Evolutionary conservation across 2,888 invertebrate species (phyloP), one percentile per base, ranked within the genome.

Genomic region (Ichneumoninae sp.): DNA sequence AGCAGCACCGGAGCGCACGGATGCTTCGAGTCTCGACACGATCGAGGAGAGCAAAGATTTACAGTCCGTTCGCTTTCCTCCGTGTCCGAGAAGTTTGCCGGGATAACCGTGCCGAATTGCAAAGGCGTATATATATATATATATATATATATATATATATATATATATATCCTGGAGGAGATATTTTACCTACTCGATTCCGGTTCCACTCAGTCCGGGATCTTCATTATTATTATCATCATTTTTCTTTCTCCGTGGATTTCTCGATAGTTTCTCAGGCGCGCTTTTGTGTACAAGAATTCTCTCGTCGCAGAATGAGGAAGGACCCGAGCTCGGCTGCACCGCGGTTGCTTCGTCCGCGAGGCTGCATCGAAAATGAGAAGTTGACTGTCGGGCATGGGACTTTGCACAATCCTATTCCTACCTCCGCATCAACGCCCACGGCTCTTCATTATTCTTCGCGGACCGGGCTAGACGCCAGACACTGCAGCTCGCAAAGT

Each of bases 1-100:
- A 71, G 77, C 75, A 75, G 70, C 78, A 47, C 47, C 73, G 44
- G 57, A 47, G 22, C 79, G 70, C 78, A 73, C 84, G 77, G 84
- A 84, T 84, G 75, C 84, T 81, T 74, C 74, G 81, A 84, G 81
- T 79, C 84, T 79, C 84, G 81, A 75, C 85, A 82, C 81, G 85
- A 85, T 85, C 82, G 79, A 82, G 79, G 79, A 85, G 79, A 82
- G 78, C 74, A 74, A 82, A 84, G 89, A 89, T 89, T 89, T 89
- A 89, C 87, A 87, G 83, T 83, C 88, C 87, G 86, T 84, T 87
- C 88, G 86, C 84, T 86, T 89, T 82, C 78, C 75, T 77, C 83
- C 54, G 83, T 78, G 81, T 73, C 84, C 68, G 71, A 71, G 57
- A 63, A 71, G 79, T 87, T 85, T 82, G 85, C 69, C 83, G 83